These are phyloP conservation scores for Helicolenus hilgendorfi DNA, from an alignment of 2,797 vertebrate genomes.

Conservation along the genomic window DNA sequence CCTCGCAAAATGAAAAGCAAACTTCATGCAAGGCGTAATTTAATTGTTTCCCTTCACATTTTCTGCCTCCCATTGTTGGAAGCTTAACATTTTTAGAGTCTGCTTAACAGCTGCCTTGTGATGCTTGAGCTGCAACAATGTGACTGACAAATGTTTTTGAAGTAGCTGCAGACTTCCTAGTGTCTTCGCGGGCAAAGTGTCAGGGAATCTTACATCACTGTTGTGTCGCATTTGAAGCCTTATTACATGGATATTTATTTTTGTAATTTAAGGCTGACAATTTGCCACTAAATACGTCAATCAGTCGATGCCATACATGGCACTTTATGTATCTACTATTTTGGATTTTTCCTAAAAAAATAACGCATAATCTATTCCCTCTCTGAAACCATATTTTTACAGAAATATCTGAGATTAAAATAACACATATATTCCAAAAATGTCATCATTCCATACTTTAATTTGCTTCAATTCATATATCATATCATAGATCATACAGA, in stretches of 20 bases:
- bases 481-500: background rate
- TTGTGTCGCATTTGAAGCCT: conserved; percentile 54
- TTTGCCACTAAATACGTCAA: conserved; percentile 16
- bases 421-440: background rate
- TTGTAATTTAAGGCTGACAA: conserved; percentile 32
- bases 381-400: background rate
- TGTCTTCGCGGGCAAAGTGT: conserved; percentile 66
- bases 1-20: conserved; percentile 94
- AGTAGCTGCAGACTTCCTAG: conserved; percentile 76
- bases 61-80: conserved; percentile 92
- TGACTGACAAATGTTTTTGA: conserved; percentile 87
- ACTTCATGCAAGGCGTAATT: conserved; percentile 94
- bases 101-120: conserved; percentile 87
- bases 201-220: conserved; percentile 66
- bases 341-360: background rate
- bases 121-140: conserved; percentile 88
- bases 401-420: background rate
- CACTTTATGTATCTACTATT: background rate
- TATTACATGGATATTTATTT: conserved; percentile 45
- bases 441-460: background rate
- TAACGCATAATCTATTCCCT: background rate
- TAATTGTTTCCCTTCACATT: conserved; percentile 94
- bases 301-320: background rate
- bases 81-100: conserved; percentile 91
- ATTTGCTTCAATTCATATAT: background rate